Evolutionary conservation across 2,888 invertebrate species (phyloP), one percentile per base, ranked within the genome.

Genomic region (Apoderus coryli): DNA sequence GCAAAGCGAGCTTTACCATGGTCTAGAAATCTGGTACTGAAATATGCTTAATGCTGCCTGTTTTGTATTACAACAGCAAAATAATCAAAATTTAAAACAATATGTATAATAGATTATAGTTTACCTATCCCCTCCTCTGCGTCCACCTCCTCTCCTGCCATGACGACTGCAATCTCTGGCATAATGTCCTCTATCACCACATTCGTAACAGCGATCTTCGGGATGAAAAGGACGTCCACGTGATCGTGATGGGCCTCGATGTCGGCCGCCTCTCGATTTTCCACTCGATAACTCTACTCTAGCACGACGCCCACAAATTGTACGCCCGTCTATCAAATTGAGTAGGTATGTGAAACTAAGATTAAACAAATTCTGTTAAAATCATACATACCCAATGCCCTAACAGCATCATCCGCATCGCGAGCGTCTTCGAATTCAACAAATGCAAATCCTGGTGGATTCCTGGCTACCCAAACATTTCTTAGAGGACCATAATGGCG

Each of bases 201-300:
- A 92, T 53, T 90, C 89, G 53, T 90, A 92, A 59, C 92, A 92
- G 38, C 85, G 76, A 61, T 90, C 90, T 49, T 88, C 86, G 6
- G 86, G 84, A 44, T 88, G 79, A 49, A 85, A 80, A 11, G 85
- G 78, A 27, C 76, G 62, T n/a, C 76, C 75, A 19, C 65, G 56
- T 27, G 67, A 56, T 31, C 73, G 64, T 1, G 72, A 69, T 1
- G 71, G 71, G 5, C 72, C 64, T 12, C 65, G 51, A 33, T 54
- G 54, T 19, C 56, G 47, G 16, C 56, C 53, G 29, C 62, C 61
- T 37, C 60, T 56, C 26, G 76, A 67, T 54, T 82, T 82, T 11
- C 90, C 90, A 50, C 84, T 88, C 2, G 90, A 90, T 60, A 86
- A 70, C 60, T 93, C 93, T 5, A 92, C 92, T 26, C 92, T 72